Conservation (phyloP, 2,888 invertebrate species). For the Clostera curtula region DNA sequence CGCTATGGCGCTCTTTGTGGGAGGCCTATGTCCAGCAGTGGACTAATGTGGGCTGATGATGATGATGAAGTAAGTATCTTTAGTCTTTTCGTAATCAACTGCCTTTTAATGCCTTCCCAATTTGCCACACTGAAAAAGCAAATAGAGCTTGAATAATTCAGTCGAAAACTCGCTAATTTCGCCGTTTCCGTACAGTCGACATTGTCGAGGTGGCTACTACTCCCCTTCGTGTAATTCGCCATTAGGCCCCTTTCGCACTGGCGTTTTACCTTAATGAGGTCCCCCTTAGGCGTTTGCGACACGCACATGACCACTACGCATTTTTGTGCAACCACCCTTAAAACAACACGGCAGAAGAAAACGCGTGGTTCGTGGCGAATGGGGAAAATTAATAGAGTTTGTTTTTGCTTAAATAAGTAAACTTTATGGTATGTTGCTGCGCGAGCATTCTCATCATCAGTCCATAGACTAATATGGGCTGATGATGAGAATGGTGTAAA, state of each 20-base stretch:
- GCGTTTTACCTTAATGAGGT: constrained; percentile 75
- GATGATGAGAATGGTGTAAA: no score
- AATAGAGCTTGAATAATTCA: neutral
- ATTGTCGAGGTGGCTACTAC: constrained; percentile 35
- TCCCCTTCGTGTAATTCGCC: constrained; percentile 74
- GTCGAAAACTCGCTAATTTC: constrained; percentile 1
- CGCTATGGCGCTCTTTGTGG: no score
- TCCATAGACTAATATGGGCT: no score
- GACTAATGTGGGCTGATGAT: no score
- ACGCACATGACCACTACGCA: constrained; percentile 62
- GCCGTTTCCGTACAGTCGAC: no score
- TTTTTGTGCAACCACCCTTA: constrained; percentile 55
- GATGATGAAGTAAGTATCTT: no score
- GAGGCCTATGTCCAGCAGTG: no score
- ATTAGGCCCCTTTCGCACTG: constrained; percentile 72
- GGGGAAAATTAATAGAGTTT: no score
- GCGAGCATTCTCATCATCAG: no score
- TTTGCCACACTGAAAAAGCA: neutral
- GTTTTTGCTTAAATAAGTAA: constrained; percentile 1
- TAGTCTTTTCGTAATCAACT: no score
- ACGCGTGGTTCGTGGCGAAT: constrained; percentile 18
- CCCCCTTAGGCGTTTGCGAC: constrained; percentile 47
- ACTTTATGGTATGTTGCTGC: no score
- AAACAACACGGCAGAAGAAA: constrained; percentile 24
- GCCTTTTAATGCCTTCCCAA: no score